A percentile compares a stretch with the other conserved stretches of the same genome.
These are phyloP conservation scores for Gopherus flavomarginatus DNA, from an alignment of 2,113 vertebrate genomes.

Conservation along the genomic window DNA sequence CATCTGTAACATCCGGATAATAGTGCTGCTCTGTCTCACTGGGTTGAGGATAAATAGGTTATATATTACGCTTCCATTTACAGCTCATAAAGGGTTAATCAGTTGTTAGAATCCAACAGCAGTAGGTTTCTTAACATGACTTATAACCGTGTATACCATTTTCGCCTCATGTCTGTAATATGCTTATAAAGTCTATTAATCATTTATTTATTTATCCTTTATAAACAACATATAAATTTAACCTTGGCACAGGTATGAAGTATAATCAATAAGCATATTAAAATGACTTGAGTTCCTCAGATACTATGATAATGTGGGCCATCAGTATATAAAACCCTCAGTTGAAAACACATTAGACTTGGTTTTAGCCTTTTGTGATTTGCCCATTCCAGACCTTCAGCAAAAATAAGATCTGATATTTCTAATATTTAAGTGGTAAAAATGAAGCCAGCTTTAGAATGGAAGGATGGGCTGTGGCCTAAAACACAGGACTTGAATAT, in stretches of 20 bases:
- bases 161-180: background rate
- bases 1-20: background rate
- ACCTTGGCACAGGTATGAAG: background rate
- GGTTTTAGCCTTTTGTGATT: background rate
- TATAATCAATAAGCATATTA: background rate
- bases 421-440: background rate
- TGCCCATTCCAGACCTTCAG: background rate
- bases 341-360: background rate
- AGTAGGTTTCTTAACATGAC: background rate
- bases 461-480: background rate
- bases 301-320: rapidly evolving
- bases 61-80: background rate
- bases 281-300: background rate
- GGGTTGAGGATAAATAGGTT: background rate
- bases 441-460: background rate
- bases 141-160: background rate
- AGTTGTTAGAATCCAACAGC: background rate
- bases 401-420: background rate
- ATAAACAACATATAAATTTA: background rate
- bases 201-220: background rate
- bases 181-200: background rate
- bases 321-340: background rate
- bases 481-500: background rate
- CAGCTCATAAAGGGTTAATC: background rate
- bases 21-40: background rate